Conservation (phyloP, 1,140 invertebrate genomes). For the Pseudachorutes palmiensis region DNA sequence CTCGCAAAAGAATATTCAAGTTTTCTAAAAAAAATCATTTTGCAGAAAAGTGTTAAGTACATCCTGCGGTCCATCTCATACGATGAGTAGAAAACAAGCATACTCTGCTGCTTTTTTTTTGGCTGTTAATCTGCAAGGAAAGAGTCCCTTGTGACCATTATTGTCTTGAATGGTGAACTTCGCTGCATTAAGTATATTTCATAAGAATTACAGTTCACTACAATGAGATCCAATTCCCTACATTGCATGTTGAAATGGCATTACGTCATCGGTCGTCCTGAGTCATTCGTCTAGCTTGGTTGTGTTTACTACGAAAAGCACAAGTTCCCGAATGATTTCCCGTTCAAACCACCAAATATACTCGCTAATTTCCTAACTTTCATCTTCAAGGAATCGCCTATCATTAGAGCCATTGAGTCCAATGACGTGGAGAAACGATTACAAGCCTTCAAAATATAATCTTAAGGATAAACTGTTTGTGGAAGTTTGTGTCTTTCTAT, state of each 20-base stretch:
- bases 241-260: slow-evolving; percentile 90
- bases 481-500: slow-evolving; percentile 87
- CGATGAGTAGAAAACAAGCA: too few species aligned
- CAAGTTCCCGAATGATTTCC: slow-evolving; percentile 92
- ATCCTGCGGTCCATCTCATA: too few species aligned
- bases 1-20: too few species aligned
- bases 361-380: slow-evolving; percentile 64
- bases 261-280: slow-evolving; percentile 84
- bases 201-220: slow-evolving; percentile 88
- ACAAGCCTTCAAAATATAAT: slow-evolving; percentile 81
- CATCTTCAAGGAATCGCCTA: slow-evolving; percentile 84
- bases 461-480: slow-evolving; percentile 81
- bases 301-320: slow-evolving; percentile 96
- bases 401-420: slow-evolving; percentile 87
- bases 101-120: too few species aligned
- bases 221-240: slow-evolving; percentile 94
- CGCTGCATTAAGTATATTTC: slow-evolving; percentile 75
- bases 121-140: too few species aligned
- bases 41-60: too few species aligned
- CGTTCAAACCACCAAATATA: slow-evolving; percentile 95
- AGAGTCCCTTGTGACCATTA: too few species aligned
- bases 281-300: slow-evolving; percentile 85
- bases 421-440: slow-evolving; percentile 79
- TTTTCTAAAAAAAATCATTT: too few species aligned
- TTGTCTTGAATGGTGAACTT: slow-evolving; percentile 41